Base-by-base conservation (phyloP, 2,113 vertebrate genomes). In the Grammomys surdaster region DNA sequence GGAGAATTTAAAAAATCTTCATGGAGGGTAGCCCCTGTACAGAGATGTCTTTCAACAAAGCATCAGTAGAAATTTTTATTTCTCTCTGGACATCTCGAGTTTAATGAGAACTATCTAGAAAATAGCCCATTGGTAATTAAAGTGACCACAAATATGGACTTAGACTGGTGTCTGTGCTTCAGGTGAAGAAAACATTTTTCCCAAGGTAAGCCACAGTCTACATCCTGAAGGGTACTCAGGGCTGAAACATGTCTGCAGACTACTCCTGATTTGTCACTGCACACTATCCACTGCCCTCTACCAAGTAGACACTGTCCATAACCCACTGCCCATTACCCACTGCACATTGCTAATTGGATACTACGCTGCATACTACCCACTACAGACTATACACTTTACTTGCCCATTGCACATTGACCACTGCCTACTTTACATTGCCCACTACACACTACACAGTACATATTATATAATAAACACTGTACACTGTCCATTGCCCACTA, bases 1-100 rank as follows among this genome's bases (percentile, higher is more conserved):
- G 95, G 96, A 95, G 94, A 98, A 96, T 91, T 97, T 87, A 89
- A 33, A 14, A 33, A 82, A 40, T 69, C 13, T 77, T 36, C 48
- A 28, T 26, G 26, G 17, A 13, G 43, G 11, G 51, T 92, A 69
- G 7, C 26, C 91, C 86, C 54, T 0, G 0, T 75, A 91, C 78
- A 1, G 16, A 97, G 96, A 97, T 77, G 84, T 43, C 96, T 96
- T 96, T 93, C 92, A 54, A 95, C 48, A 36, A 85, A 92, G 94
- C 58, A 86, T 95, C 43, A 91, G 69, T 78, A 73, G 56, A 26
- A 93, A 60, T 81, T 96, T 95, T 86, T 92, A 81, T 92, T 94
- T 96, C 28, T 26, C 40, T 75, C 43, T 48, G 43, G 88, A 92
- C 88, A 78, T 63, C 33, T 94, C 60, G 46, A 48, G 6, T 93